phyloP scores from a whole-genome alignment of 2,888 invertebrate species.

The Leptura quadrifasciata region DNA sequence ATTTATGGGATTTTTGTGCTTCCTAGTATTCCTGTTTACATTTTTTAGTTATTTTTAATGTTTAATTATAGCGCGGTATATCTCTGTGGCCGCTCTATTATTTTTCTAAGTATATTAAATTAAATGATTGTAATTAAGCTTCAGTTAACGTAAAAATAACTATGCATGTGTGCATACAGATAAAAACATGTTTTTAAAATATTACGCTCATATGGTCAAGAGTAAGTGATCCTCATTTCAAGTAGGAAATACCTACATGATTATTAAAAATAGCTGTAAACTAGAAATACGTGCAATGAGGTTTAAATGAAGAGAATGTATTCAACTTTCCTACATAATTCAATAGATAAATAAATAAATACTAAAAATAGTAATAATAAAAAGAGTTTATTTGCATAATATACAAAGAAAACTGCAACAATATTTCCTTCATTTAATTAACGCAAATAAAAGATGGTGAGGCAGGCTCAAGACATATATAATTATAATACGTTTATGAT shows the following conservation, averaged over 20 bases:
- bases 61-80: slow-evolving; percentile 1
- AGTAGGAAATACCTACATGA: background rate
- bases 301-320: too few relatives aligned
- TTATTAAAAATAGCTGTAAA: background rate
- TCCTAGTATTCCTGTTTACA: slow-evolving; percentile 4
- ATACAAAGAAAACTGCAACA: too few relatives aligned
- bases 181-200: background rate
- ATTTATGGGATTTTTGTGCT: background rate
- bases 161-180: background rate
- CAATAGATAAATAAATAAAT: too few relatives aligned
- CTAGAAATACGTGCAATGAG: too few relatives aligned
- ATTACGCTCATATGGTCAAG: background rate
- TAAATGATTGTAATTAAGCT: background rate
- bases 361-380: too few relatives aligned
- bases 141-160: background rate
- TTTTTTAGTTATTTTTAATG: background rate
- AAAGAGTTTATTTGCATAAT: too few relatives aligned
- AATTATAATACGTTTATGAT: too few relatives aligned
- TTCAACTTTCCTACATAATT: too few relatives aligned
- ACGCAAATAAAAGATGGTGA: too few relatives aligned
- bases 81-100: background rate
- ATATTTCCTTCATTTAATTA: too few relatives aligned
- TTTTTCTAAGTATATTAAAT: background rate
- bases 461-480: too few relatives aligned
- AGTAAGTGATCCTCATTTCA: background rate